Evolutionary conservation across 64 coral and sea anemone species (phyloP), one percentile per base, ranked within the genome.

Genomic region (Cladopsammia gracilis): DNA sequence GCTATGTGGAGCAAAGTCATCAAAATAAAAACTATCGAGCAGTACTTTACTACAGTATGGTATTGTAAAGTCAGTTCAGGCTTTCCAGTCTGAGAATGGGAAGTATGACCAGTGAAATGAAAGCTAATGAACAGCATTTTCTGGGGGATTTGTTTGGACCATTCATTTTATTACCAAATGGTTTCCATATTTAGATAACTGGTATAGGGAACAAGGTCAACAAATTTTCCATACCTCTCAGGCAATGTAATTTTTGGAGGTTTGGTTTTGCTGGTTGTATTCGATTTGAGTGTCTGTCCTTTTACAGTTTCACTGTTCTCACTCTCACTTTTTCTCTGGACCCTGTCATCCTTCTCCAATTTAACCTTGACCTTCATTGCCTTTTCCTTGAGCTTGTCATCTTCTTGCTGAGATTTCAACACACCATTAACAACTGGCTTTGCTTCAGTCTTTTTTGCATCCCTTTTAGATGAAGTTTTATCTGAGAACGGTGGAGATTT

Each of bases 191-290:
- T n/a, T n/a, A n/a, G n/a, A n/a, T 34, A 34, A 34, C 34, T 34
- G 34, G 34, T 34, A 34, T 34, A 34, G 34, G 34, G 34, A 34
- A 34, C 34, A 34, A 34, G 34, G 34, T 34, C 34, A 34, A 34
- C 25, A 66, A 26, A 62, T 70, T 10, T 50, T 58, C 57, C 86
- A 71, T 87, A 95, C 93, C 89, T 87, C 6, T 79, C 82, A 48
- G 89, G 87, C 79, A 98, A 86, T 49, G 70, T 90, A 48, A 97
- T 88, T 48, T 94, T 98, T 4, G 96, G 96, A 72, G 96, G 96
- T 83, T 98, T 98, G 34, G 57, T 83, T 44, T 98, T 98, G 74
- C 6, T 88, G 11, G 66, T 67, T 48, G 62, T 1, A 47, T 12
- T 84, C 7, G 62, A 23, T 24, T 68, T 84, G 11, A 25, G 25